These are phyloP conservation scores for Amphiprion ocellaris DNA, from an alignment of 2,113 vertebrate genomes.

Conservation along the genomic window DNA sequence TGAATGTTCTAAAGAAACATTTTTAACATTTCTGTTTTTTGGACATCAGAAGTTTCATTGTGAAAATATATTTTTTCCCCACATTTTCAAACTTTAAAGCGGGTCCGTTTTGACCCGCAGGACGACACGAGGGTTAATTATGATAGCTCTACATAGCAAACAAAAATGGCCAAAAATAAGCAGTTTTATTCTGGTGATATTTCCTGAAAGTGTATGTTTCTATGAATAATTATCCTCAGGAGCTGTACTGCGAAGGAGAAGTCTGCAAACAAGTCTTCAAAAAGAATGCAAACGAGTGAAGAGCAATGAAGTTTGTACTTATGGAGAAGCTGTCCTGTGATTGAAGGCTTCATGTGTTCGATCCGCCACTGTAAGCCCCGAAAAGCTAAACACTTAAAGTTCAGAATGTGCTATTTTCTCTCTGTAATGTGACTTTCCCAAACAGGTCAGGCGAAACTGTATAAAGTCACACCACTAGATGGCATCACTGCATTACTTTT, in stretches of 20 bases:
- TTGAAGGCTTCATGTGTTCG: not conserved
- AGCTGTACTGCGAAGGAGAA: conserved; percentile 90
- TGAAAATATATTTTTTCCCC: too few species aligned
- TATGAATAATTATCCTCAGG: conserved; percentile 73
- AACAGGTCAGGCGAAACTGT: not conserved
- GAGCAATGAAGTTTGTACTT: not conserved
- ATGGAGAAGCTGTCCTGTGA: conserved; percentile 3
- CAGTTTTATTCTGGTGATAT: not conserved
- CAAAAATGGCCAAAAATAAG: not conserved
- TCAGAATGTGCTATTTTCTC: not conserved
- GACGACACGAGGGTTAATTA: too few species aligned
- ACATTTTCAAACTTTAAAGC: too few species aligned
- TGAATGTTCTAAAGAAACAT: too few species aligned
- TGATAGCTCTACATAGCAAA: not conserved
- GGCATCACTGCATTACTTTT: conserved; percentile 45
- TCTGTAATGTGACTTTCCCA: not conserved
- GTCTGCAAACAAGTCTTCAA: conserved; percentile 91
- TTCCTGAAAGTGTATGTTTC: not conserved
- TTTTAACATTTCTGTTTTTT: too few species aligned
- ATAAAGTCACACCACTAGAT: conserved; percentile 50
- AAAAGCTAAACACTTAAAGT: not conserved
- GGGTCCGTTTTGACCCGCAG: too few species aligned
- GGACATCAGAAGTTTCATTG: too few species aligned
- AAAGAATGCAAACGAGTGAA: conserved; percentile 72
- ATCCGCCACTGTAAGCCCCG: not conserved